Evolutionary conservation across 2,113 vertebrate genomes (phyloP), one percentile per base, ranked within the genome.

Genomic region (Aythya baeri): DNA sequence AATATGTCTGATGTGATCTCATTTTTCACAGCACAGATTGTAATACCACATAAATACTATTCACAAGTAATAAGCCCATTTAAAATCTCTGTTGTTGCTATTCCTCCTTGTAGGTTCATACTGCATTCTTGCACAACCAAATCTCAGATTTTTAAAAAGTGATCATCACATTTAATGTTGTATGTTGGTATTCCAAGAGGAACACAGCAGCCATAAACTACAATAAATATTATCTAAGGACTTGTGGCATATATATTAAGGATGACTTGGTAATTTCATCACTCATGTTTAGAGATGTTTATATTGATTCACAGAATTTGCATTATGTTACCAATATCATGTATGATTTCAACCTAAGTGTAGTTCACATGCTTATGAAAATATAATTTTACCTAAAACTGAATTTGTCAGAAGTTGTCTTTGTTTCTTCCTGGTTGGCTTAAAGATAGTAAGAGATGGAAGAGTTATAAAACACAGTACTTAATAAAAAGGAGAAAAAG

Each of bases 261-360:
- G 17, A 32, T 34, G 1, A 1, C 4, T 65, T 72, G 14, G 31
- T 2, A 1, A 52, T 88, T 91, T 2, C 2, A 17, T 18, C 6
- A 10, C 81, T 85, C 21, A 1, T n/a, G 2, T 62, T 92, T 66
- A 57, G 50, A 49, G 2, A 13, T 29, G 7, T 52, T 89, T 59
- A 16, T 52, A 52, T 63, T 15, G 27, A 78, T 5, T 58, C 17
- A 46, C 27, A 93, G 34, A 55, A 80, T 72, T 59, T 55, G 11
- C 21, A 32, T 32, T 49, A 9, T 21, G 12, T 68, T 92, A 83
- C 13, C 32, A 58, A n/a, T 15, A 38, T 26, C 55, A 67, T 12
- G 4, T 49, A 43, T 65, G 44, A 3, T 58, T 86, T 67, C 50
- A 54, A 31, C 6, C 58, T 21, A 65, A 77, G 9, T 59, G n/a